A percentile compares a stretch with the other conserved stretches of the same genome.
These are phyloP conservation scores for Eutolmus rufibarbis DNA, from an alignment of 2,888 invertebrate species.

Conservation along the genomic window DNA sequence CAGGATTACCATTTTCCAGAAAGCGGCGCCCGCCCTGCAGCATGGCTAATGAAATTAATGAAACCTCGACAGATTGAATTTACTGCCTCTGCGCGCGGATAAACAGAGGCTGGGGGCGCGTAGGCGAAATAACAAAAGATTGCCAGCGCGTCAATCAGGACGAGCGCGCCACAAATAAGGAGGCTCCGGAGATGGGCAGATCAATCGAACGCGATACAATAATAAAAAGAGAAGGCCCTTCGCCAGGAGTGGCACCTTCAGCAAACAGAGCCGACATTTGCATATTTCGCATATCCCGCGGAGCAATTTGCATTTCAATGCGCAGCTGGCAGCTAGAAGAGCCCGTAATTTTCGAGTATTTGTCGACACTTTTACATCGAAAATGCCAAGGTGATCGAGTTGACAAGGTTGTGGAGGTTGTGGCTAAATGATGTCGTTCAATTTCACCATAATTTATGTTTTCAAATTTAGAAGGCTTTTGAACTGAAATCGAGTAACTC, in stretches of 20 bases:
- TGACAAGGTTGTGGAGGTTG: background rate
- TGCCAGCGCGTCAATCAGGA: background rate
- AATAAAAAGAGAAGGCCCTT: background rate
- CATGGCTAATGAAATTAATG: background rate
- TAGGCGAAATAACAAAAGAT: background rate
- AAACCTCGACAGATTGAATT: background rate
- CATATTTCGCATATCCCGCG: background rate
- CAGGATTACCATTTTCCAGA: background rate
- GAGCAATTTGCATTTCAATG: background rate
- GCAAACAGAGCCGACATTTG: background rate
- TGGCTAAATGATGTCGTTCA: background rate
- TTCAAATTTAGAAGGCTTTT: background rate
- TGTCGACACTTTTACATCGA: background rate
- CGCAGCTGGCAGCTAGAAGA: background rate
- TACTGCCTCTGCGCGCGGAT: background rate
- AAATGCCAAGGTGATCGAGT: background rate
- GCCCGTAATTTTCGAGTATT: background rate
- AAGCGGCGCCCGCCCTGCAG: background rate
- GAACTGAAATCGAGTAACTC: background rate
- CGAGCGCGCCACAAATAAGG: background rate
- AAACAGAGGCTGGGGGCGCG: background rate
- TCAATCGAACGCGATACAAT: background rate
- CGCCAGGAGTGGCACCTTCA: background rate
- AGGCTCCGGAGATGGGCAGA: background rate
- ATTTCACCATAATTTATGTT: background rate